These are phyloP conservation scores for Pachyrhynchus sulphureomaculatus DNA, from an alignment of 1,140 invertebrate species.

Conservation along the genomic window DNA sequence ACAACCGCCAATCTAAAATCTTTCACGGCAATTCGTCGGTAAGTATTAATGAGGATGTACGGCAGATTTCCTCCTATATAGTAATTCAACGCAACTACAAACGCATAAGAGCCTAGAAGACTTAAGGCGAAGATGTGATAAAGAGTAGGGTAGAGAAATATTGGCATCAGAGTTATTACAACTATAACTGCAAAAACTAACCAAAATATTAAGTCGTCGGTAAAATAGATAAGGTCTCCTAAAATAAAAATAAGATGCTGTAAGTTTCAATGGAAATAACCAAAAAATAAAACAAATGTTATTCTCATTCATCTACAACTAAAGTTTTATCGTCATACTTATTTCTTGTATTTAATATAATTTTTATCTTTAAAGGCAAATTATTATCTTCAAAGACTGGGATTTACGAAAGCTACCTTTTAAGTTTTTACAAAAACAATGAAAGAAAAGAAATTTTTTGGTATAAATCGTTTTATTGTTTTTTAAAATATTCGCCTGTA, in stretches of 20 bases:
- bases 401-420: too few species aligned
- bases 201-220: slow-evolving; percentile 64
- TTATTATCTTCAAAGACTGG: too few species aligned
- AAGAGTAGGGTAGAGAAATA: slow-evolving; percentile 56
- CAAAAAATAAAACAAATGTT: too few species aligned
- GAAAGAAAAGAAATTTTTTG: too few species aligned
- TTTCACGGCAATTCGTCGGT: slow-evolving; percentile 60
- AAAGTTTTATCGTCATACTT: too few species aligned
- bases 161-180: slow-evolving; percentile 54
- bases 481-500: too few species aligned
- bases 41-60: slow-evolving; percentile 68
- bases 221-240: slow-evolving; percentile 60
- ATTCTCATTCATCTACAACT: too few species aligned
- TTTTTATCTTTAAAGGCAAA: too few species aligned
- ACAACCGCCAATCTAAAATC: slow-evolving; percentile 63
- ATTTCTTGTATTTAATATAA: too few species aligned
- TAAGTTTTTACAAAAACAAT: too few species aligned
- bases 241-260: slow-evolving; percentile 45
- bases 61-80: slow-evolving; percentile 65
- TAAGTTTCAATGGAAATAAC: too few species aligned
- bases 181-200: slow-evolving; percentile 57
- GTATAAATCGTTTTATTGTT: too few species aligned
- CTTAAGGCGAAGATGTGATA: slow-evolving; percentile 65
- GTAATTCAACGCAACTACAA: slow-evolving; percentile 64
- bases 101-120: slow-evolving; percentile 63